Evolutionary conservation across 2,888 invertebrate genomes (phyloP), one percentile per base, ranked within the genome.

Genomic region (Hetaerina titia): DNA sequence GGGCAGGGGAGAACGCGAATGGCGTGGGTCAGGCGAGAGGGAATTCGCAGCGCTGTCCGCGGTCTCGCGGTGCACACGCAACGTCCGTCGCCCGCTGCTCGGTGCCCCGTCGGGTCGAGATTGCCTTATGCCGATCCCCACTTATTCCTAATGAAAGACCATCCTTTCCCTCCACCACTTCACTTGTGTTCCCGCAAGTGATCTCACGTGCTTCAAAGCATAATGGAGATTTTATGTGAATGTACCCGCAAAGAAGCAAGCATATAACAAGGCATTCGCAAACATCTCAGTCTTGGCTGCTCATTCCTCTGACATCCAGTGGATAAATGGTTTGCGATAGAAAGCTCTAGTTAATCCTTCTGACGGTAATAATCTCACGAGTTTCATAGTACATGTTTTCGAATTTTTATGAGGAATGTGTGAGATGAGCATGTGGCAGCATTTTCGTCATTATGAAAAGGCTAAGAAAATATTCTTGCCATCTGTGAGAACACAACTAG

Each of bases 71-170:
- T 8, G 31, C 11, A 9, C 81, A 81, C 81, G 81, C 81, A 31
- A 81, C 11, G 8, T 4, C 81, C 81, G 81, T 11, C 25, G 31
- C 22, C 81, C 81, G 31, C 81, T 81, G 81, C n/a, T 15, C 13
- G 81, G 11, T 31, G 4, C 81, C 81, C 81, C 31, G 31, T 25
- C 31, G 81, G 5, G 81, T 31, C 11, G 81, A 81, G 25, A 81
- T 81, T 81, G 31, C 81, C 31, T 81, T 81, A 81, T 81, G 81
- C 81, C 81, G 81, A 81, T 81, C 25, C 31, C 81, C 81, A 31
- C 81, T 13, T 31, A 81, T 81, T 81, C 22, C 81, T 81, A 19
- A 81, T 81, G 31, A 81, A 81, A 81, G 31, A n/a, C 81, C 81
- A 81, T 31, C 81, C 22, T 81, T 81, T 8, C 25, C 31, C 2